Base-by-base conservation (phyloP, 2,113 vertebrate species). In the Amphiprion percula region DNA sequence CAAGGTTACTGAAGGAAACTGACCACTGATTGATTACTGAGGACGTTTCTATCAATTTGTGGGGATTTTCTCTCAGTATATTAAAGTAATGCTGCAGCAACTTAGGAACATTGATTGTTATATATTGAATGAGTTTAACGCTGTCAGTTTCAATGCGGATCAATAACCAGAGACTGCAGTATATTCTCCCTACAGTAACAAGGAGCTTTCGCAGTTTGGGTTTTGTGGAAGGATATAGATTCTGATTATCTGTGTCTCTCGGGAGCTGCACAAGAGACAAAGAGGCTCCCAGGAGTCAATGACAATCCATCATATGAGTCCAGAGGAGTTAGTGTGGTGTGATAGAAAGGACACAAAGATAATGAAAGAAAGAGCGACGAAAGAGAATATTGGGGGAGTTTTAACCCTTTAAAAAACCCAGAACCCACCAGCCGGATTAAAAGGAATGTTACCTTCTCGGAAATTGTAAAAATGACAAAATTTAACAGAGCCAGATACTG, bases 1-100 rank as follows among this genome's bases (percentile, higher is more conserved):
- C 67, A 78, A 82, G 76, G 82, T 61, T 64, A 77, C 41, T 8
- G 30, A 72, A 68, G 44, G 30, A 52, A 30, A 75, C n/a, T 83
- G 53, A 72, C 77, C 74, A 55, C 33, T 55, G 59, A 58, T 2
- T 41, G 1, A 41, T 11, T 10, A 10, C 41, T 21, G 16, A 3
- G 16, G 24, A n/a, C 47, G 8, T 49, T 53, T 80, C 23, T 15
- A 28, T 15, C 65, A 70, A 15, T 71, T 58, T 71, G 55, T 41
- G 37, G 49, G 53, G 39, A 63, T 78, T 84, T 70, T n/a, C 53
- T 74, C 19, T 60, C 14, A 21, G 21, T 21, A 21, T 21, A 21
- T 21, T 21, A 21, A 21, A 21, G 21, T 21, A 21, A 21, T 21
- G 21, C 21, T 21, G 21, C 21, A 47, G 17, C 28, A 55, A 17